These are phyloP conservation scores for Onychorhynchus coronatus DNA, from an alignment of 2,113 vertebrate genomes.

Conservation along the genomic window DNA sequence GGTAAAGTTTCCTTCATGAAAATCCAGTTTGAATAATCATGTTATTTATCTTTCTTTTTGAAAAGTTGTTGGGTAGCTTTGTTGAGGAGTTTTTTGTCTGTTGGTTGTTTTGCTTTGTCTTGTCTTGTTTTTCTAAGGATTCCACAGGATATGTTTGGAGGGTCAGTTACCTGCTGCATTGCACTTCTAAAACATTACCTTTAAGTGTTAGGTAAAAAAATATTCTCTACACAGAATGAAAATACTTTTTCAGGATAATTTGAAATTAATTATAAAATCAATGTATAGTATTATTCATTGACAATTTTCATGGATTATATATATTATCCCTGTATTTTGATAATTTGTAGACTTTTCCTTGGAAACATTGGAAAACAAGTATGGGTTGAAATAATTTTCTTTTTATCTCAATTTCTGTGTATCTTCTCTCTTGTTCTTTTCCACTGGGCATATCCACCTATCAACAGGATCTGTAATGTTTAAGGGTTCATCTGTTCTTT, in stretches of 20 bases:
- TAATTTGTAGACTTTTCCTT: not conserved
- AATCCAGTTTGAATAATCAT: not conserved
- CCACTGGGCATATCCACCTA: not conserved
- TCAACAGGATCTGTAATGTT: not conserved
- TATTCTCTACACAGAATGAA: not conserved
- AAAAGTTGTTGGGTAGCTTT: not conserved
- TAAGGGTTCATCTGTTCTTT: not conserved
- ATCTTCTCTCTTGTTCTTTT: not conserved
- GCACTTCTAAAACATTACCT: not conserved
- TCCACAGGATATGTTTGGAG: fast-evolving
- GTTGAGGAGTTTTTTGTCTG: not conserved
- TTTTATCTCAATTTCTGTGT: not conserved
- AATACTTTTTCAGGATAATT: not conserved
- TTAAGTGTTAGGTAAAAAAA: not conserved
- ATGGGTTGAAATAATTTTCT: not conserved
- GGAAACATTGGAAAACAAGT: not conserved
- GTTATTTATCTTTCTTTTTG: not conserved
- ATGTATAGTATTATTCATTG: not conserved
- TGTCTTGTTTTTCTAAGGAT: not conserved
- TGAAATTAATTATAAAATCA: not conserved
- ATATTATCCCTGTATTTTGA: not conserved
- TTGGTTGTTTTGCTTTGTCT: not conserved
- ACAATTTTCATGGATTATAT: not conserved
- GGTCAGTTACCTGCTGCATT: not conserved
- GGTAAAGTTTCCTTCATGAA: not conserved